Conservation (phyloP, 2,888 invertebrate species). For the Leistus spinibarbis region DNA sequence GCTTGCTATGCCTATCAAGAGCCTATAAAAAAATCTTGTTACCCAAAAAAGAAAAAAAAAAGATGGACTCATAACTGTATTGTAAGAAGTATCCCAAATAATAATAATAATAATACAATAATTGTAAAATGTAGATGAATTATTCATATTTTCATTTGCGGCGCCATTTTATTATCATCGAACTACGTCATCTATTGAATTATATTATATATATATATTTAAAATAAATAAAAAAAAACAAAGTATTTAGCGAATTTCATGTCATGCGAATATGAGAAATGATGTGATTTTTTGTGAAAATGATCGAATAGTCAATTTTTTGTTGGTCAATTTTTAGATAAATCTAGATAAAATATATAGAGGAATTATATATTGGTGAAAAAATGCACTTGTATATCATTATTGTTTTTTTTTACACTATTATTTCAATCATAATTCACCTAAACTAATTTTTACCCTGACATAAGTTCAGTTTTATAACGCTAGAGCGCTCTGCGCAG, state of each 20-base stretch:
- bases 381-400: slow-evolving; percentile 5
- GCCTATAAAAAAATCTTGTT: slow-evolving; percentile 14
- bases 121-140: slow-evolving; percentile 1
- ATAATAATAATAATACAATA: slow-evolving; percentile 9
- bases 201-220: too few species aligned
- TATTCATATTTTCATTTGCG: not conserved
- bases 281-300: not conserved
- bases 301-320: slow-evolving; percentile 55
- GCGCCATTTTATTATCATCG: slow-evolving; percentile 3
- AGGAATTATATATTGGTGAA: slow-evolving; percentile 16
- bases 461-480: too few species aligned
- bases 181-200: not conserved
- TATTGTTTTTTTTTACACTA: not conserved
- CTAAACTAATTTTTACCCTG: not conserved
- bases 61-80: not conserved
- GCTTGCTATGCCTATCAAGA: slow-evolving; percentile 24
- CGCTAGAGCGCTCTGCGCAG: too few species aligned
- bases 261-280: not conserved
- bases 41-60: not conserved
- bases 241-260: not conserved
- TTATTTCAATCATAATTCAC: not conserved
- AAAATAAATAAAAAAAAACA: not conserved
- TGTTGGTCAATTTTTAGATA: slow-evolving; percentile 59
- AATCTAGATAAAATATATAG: slow-evolving; percentile 35
- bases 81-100: not conserved